Evolutionary conservation across 2,888 invertebrate genomes (phyloP).

Genomic region (Herminia tarsipennalis): DNA sequence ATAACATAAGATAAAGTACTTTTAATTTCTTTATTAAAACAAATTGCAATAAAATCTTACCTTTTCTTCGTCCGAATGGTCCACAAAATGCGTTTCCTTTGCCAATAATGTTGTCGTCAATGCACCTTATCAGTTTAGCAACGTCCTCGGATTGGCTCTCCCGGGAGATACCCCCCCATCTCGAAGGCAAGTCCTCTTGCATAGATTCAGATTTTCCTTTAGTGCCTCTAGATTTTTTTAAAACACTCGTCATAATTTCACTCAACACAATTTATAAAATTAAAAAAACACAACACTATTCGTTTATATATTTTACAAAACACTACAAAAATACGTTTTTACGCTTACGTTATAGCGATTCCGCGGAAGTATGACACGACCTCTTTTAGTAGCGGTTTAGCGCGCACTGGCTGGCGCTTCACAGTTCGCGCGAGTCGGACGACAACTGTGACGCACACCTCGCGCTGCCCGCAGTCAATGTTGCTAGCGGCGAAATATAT

Average conservation of each 20-base stretch:
- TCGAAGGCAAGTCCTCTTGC: conserved; percentile 79
- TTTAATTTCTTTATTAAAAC: no score
- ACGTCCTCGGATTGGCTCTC: conserved; percentile 88
- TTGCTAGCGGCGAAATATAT: conserved; percentile 27
- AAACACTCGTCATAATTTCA: conserved; percentile 81
- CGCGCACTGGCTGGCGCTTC: conserved; percentile 30
- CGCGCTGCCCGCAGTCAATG: conserved; percentile 37
- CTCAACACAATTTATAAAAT: conserved; percentile 63
- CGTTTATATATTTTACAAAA: conserved; percentile 16
- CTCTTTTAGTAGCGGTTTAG: conserved; percentile 16
- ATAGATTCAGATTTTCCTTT: conserved; percentile 83
- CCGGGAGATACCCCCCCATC: conserved; percentile 70
- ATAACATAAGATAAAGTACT: no score
- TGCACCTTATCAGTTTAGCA: conserved; percentile 90
- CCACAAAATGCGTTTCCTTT: conserved; percentile 92
- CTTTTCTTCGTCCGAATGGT: conserved; percentile 93
- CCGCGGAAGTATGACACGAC: conserved; percentile 26
- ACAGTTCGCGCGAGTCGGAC: conserved; percentile 26
- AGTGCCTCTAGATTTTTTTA: conserved; percentile 79
- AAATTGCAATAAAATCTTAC: no score
- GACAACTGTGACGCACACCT: conserved; percentile 38
- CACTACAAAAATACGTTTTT: conserved; percentile 27
- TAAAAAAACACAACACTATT: conserved; percentile 39
- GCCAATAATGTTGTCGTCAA: conserved; percentile 93
- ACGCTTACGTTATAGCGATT: conserved; percentile 37